phyloP scores from a whole-genome alignment of 2,113 vertebrate species.

The Onychostruthus taczanowskii region DNA sequence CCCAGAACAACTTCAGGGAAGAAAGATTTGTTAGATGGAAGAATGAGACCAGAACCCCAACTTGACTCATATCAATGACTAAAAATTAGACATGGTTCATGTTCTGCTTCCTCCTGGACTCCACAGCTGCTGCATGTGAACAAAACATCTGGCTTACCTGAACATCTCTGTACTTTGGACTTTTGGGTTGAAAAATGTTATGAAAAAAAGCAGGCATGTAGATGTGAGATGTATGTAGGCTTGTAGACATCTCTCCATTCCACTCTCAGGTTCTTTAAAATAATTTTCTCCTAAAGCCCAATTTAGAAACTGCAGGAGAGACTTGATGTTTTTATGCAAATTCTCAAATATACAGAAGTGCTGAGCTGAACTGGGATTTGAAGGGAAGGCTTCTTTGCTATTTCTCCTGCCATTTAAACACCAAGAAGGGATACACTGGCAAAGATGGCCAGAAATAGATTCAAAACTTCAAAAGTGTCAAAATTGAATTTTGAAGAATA shows the following conservation, averaged over 20 bases:
- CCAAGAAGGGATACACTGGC: background rate
- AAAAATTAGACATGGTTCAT: background rate
- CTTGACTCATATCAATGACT: background rate
- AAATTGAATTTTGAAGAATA: background rate
- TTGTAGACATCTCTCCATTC: background rate
- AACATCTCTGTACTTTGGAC: background rate
- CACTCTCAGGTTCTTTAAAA: background rate
- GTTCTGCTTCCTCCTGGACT: background rate
- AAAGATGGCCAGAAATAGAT: background rate
- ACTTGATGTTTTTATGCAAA: conserved; percentile 5
- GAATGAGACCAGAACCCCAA: background rate
- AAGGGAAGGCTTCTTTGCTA: background rate
- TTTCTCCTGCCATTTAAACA: conserved; percentile 18
- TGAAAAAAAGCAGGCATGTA: background rate
- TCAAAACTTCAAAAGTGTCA: background rate
- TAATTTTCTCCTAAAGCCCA: background rate
- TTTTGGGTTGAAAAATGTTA: background rate
- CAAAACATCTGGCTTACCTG: background rate
- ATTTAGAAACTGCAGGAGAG: background rate
- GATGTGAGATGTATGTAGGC: background rate
- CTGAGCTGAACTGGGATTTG: conserved; percentile 14
- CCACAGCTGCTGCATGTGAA: background rate
- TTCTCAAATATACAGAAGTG: conserved; percentile 26
- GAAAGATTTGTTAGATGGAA: background rate
- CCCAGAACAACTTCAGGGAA: background rate